Conservation (phyloP, 2,797 vertebrate genomes). For the Lemur catta region DNA sequence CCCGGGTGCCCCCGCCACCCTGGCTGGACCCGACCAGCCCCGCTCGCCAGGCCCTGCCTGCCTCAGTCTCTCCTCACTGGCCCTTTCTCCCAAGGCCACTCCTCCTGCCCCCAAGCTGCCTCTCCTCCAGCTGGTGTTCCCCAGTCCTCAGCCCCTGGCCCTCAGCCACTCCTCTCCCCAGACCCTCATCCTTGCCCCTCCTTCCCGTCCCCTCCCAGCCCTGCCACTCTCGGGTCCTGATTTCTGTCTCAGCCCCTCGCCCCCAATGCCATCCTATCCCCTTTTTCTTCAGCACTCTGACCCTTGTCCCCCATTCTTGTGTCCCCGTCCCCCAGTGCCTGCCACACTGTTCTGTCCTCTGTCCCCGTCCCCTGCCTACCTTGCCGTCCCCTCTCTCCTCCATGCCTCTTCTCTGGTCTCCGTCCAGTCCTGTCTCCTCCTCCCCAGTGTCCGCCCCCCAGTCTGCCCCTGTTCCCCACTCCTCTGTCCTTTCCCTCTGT, state of each 20-base stretch:
- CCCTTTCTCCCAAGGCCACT: neutral
- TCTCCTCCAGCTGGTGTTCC: neutral
- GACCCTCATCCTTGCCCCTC: neutral
- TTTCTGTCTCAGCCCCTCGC: neutral
- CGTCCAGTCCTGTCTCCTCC: neutral
- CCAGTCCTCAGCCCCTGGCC: neutral
- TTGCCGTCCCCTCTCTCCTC: slow-evolving; percentile 22
- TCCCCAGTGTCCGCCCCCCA: neutral
- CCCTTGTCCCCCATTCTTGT: neutral
- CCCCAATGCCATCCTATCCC: neutral
- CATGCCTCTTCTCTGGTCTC: neutral
- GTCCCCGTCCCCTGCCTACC: neutral
- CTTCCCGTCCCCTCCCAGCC: neutral
- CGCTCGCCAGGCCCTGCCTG: neutral
- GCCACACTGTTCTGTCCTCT: neutral
- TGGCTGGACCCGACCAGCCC: neutral
- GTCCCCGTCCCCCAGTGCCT: neutral
- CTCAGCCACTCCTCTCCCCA: neutral
- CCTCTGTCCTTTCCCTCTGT: neutral
- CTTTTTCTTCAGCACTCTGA: neutral
- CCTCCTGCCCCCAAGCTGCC: neutral
- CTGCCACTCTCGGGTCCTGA: neutral
- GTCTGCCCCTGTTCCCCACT: neutral
- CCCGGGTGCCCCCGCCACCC: neutral
- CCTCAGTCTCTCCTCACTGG: neutral